A percentile compares a stretch with the other conserved stretches of the same genome.
phyloP scores from a whole-genome alignment of 2,888 invertebrate species.

The Malthinus flaveolus region DNA sequence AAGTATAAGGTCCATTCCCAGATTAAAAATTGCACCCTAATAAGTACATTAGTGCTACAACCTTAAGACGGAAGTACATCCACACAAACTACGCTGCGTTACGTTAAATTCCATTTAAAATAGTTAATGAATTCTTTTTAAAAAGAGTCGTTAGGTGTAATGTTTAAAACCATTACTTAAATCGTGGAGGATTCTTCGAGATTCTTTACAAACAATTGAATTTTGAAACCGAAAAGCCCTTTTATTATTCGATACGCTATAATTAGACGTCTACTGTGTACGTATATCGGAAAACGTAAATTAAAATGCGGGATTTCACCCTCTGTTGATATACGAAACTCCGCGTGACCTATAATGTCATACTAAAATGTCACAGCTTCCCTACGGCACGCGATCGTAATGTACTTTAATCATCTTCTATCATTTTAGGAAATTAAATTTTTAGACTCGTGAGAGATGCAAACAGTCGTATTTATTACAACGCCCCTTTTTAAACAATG shows the following conservation, averaged over 20 bases:
- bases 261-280: not conserved
- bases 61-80: conserved; percentile 32
- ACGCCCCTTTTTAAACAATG: too few relatives aligned
- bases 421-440: conserved; percentile 27
- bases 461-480: conserved; percentile 9
- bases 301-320: conserved; percentile 12
- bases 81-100: not conserved
- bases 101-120: conserved; percentile 16
- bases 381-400: conserved; percentile 30
- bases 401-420: conserved; percentile 19
- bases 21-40: conserved; percentile 17
- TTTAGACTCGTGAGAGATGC: conserved; percentile 22
- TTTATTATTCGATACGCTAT: not conserved
- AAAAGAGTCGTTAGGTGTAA: too few relatives aligned
- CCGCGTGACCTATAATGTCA: conserved; percentile 44
- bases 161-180: too few relatives aligned
- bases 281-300: conserved; percentile 1
- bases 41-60: conserved; percentile 17
- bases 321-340: conserved; percentile 20
- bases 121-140: not conserved
- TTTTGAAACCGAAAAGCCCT: too few relatives aligned
- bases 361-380: conserved; percentile 45
- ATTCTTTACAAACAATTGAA: too few relatives aligned
- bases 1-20: conserved; percentile 13
- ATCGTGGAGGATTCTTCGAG: too few relatives aligned